Conservation (phyloP, 2,888 invertebrate species). For the Machimus atricapillus region DNA sequence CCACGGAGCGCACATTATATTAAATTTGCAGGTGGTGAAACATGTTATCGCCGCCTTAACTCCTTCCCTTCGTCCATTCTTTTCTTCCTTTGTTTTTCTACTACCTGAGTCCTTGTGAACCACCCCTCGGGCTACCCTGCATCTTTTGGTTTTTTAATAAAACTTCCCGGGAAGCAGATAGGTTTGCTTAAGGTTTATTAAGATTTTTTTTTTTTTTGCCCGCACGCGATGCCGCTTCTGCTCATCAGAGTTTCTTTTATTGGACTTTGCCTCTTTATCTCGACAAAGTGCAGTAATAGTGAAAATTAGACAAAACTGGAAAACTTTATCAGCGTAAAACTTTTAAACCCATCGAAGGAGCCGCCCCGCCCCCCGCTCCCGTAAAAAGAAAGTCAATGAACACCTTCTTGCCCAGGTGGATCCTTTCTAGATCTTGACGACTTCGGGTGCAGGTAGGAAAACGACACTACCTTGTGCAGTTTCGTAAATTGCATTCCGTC, state of each 20-base stretch:
- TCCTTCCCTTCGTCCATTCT: neutral
- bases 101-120: neutral
- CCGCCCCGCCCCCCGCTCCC: neutral
- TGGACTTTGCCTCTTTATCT: constrained; percentile 17
- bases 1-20: constrained; percentile 28
- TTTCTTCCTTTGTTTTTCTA: neutral
- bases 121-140: neutral
- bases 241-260: constrained; percentile 1
- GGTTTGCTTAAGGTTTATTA: constrained; percentile 20
- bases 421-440: neutral
- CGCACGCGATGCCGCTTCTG: neutral
- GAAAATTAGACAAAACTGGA: constrained; percentile 33
- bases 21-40: constrained; percentile 40
- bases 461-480: constrained; percentile 28
- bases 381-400: neutral
- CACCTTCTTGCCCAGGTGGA: neutral
- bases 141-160: constrained; percentile 30
- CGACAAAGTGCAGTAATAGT: constrained; percentile 21
- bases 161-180: constrained; percentile 1
- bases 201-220: neutral
- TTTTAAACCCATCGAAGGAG: constrained; percentile 5
- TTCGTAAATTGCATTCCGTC: constrained; percentile 41
- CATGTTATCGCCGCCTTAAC: constrained; percentile 32
- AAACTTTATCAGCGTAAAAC: constrained; percentile 14
- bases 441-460: neutral